Conservation (phyloP, 23 tunicate species). For the Diplosoma virens region DNA sequence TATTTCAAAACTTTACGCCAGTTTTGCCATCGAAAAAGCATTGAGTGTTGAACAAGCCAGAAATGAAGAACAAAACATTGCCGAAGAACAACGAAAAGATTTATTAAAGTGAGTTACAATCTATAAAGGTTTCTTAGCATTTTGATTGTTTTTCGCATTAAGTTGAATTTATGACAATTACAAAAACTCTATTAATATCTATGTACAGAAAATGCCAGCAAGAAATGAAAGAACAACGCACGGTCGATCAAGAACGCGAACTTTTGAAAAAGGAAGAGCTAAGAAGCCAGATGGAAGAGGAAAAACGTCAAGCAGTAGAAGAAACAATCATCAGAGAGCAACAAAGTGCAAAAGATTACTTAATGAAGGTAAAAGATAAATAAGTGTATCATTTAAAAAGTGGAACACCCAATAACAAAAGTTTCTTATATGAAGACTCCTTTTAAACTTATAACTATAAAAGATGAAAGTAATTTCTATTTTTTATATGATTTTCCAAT, state of each 20-base stretch:
- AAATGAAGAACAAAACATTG: conserved; percentile 38
- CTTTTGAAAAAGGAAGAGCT: conserved; percentile 34
- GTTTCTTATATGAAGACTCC: too few species aligned
- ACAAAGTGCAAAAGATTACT: background rate
- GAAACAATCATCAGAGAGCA: conserved; percentile 3
- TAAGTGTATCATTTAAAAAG: too few species aligned
- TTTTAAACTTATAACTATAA: too few species aligned
- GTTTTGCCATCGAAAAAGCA: conserved; percentile 56
- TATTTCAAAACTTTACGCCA: conserved; percentile 36
- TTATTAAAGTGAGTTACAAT: too few species aligned
- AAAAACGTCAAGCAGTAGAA: conserved; percentile 15
- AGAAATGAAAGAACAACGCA: conserved; percentile 23
- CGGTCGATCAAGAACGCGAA: background rate
- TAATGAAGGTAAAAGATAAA: conserved; percentile 7
- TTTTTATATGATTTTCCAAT: too few species aligned
- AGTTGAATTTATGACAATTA: too few species aligned
- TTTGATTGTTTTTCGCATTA: too few species aligned
- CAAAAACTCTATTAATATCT: background rate
- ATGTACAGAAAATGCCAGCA: conserved; percentile 20
- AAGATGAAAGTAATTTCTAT: too few species aligned
- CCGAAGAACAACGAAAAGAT: background rate
- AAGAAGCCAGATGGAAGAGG: conserved; percentile 3
- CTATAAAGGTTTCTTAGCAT: too few species aligned
- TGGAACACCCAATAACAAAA: too few species aligned
- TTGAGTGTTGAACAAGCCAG: conserved; percentile 32